Conservation (phyloP, 2,797 vertebrate species). For the Pseudochromis fuscus region DNA sequence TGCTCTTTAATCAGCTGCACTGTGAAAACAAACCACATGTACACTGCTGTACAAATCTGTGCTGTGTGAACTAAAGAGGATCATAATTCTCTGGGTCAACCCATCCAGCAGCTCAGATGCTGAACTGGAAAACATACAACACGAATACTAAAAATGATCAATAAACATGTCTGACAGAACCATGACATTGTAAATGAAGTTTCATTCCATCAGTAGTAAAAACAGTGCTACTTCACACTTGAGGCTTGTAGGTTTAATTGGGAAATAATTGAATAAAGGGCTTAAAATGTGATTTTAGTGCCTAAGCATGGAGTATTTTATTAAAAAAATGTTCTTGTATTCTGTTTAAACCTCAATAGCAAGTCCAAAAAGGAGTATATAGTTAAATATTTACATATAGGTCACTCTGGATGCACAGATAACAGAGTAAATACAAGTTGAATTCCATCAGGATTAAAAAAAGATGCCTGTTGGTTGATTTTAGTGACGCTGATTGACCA, state of each 20-base stretch:
- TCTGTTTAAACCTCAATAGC: too few relatives aligned
- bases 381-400: too few relatives aligned
- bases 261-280: too few relatives aligned
- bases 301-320: too few relatives aligned
- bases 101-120: conserved; percentile 8
- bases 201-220: too few relatives aligned
- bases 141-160: conserved; percentile 28
- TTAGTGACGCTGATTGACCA: conserved; percentile 35
- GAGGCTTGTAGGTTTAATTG: too few relatives aligned
- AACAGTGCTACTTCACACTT: too few relatives aligned
- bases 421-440: conserved; percentile 9
- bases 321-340: too few relatives aligned
- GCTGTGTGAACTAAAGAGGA: neutral
- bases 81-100: neutral
- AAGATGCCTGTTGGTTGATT: conserved; percentile 12
- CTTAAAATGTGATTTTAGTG: too few relatives aligned
- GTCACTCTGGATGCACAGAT: too few relatives aligned
- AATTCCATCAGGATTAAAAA: conserved; percentile 28
- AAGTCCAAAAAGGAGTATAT: too few relatives aligned
- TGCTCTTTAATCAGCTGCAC: conserved; percentile 16
- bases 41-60: neutral
- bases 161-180: conserved; percentile 15
- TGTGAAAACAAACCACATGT: conserved; percentile 16
- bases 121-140: conserved; percentile 1
- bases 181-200: too few relatives aligned